Evolutionary conservation across 1,140 invertebrate genomes (phyloP), one percentile per base, ranked within the genome.

Genomic region (Dreissena polymorpha): DNA sequence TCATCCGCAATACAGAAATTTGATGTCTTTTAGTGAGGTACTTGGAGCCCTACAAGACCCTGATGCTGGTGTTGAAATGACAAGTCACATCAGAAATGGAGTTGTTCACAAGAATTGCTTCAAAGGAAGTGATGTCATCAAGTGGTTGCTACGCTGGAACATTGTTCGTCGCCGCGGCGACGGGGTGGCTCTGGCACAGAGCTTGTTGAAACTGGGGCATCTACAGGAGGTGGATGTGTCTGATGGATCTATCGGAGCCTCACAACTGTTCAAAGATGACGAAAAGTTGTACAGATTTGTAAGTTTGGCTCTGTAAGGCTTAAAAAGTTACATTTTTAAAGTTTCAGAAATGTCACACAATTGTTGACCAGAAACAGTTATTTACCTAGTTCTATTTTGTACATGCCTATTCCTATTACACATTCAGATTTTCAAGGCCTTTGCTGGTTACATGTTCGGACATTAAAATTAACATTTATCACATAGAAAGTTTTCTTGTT

Each of bases 211-310:
- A 72, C 77, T 90, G 53, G 89, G 89, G 57, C 89, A 90, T 64
- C 27, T 90, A 23, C 89, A 90, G 79, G 88, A 90, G 79, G 87
- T 90, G 5, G 88, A 87, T 68, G 57, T 90, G n/a, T 84, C 87
- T 57, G 89, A 90, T 83, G 89, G 89, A 14, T 83, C 84, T 57
- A 81, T 71, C 49, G 86, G 85, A 6, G 82, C 86, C 23, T 80
- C 85, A 27, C 78, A 85, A 21, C 85, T 75, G 63, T 90, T 90
- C 60, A 86, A 80, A 72, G 89, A 90, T 84, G 80, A 80, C 68
- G 88, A 89, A 57, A 89, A 87, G 73, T 77, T 90, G 16, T 90
- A 90, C 73, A 84, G 88, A 88, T 90, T 89, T 90, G 89, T 90
- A 84, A 86, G 89, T 89, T n/a, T 57, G 57, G 10, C 68, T 23